Evolutionary conservation across 2,797 vertebrate species (phyloP).

Genomic region (Hephaestus fuliginosus): DNA sequence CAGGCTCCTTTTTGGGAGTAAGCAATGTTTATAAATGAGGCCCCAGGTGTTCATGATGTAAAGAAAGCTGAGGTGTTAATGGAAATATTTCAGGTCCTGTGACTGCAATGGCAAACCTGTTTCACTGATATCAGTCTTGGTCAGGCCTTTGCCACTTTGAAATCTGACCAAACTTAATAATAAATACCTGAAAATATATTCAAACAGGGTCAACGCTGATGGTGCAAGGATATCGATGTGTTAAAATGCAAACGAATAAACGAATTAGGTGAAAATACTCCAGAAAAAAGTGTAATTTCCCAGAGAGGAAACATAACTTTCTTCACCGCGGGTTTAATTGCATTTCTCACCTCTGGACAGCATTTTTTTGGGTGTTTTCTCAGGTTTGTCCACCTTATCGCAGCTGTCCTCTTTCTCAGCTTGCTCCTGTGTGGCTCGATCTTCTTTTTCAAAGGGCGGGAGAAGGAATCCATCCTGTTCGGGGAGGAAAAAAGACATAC

Average conservation of each 20-base stretch:
- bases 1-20: slow-evolving; percentile 8
- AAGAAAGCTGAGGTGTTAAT: slow-evolving; percentile 53
- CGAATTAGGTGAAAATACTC: background rate
- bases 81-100: slow-evolving; percentile 44
- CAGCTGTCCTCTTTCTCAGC: slow-evolving; percentile 70
- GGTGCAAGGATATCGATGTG: background rate
- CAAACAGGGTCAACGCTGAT: background rate
- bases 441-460: slow-evolving; percentile 73
- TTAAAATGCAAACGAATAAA: background rate
- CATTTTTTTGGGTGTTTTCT: slow-evolving; percentile 73
- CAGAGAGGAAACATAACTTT: background rate
- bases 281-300: background rate
- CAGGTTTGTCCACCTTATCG: slow-evolving; percentile 73
- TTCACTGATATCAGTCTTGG: slow-evolving; percentile 4
- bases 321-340: background rate
- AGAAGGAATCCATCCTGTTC: slow-evolving; percentile 74
- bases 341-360: slow-evolving; percentile 77
- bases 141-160: background rate
- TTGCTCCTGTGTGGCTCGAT: slow-evolving; percentile 64
- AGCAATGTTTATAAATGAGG: slow-evolving; percentile 75
- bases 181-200: background rate
- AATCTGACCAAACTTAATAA: background rate
- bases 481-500: background rate
- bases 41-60: slow-evolving; percentile 58
- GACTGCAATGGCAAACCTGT: slow-evolving; percentile 22